A percentile compares a stretch with the other conserved stretches of the same genome.
phyloP scores from a whole-genome alignment of 2,113 vertebrate species.

The Balaeniceps rex region DNA sequence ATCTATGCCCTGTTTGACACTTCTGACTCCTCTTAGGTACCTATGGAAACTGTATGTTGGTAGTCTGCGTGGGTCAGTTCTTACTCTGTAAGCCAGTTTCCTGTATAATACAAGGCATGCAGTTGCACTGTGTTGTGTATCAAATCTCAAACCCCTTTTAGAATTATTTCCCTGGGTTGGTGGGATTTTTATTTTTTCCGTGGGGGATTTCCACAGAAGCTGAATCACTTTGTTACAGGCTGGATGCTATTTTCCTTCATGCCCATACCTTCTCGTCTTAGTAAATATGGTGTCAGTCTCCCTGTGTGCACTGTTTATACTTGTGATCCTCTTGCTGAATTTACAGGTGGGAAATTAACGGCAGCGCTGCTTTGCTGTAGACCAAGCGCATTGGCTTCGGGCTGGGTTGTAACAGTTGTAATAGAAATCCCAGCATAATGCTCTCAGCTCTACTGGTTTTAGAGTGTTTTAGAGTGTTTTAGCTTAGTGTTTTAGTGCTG shows the following conservation, averaged over 20 bases:
- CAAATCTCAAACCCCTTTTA: background rate
- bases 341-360: background rate
- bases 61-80: background rate
- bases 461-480: too few relatives aligned
- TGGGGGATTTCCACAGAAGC: background rate
- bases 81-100: background rate
- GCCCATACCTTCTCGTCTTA: background rate
- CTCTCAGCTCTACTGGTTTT: background rate
- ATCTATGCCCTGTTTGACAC: fast-evolving
- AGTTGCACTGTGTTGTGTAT: background rate
- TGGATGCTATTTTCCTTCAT: background rate
- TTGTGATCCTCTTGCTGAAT: background rate
- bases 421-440: background rate
- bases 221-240: background rate
- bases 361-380: background rate
- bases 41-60: background rate
- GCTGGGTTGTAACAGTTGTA: background rate
- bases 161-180: background rate
- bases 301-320: background rate
- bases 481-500: too few relatives aligned
- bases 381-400: background rate
- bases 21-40: background rate
- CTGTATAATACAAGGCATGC: background rate
- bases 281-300: background rate
- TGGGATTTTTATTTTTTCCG: background rate